phyloP scores from a whole-genome alignment of 1,140 invertebrate species.

The Eciton burchellii region DNA sequence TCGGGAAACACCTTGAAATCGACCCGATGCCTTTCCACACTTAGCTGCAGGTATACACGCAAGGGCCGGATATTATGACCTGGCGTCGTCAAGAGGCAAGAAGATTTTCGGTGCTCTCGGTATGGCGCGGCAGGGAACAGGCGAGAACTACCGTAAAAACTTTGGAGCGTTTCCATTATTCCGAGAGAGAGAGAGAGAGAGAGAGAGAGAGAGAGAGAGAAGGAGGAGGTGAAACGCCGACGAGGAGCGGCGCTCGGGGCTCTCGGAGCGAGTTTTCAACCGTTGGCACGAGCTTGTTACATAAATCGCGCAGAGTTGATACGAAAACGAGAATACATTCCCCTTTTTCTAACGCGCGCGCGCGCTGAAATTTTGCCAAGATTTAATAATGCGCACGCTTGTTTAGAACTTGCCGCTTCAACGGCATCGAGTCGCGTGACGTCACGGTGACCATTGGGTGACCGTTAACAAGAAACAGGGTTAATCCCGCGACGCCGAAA shows the following conservation, averaged over 20 bases:
- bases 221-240: slow-evolving; percentile 43
- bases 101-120: slow-evolving; percentile 48
- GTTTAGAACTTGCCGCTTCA: not conserved
- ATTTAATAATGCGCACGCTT: slow-evolving; percentile 29
- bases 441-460: no score
- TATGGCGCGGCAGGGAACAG: not conserved
- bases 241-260: slow-evolving; percentile 34
- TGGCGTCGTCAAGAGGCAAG: slow-evolving; percentile 59
- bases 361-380: slow-evolving; percentile 23
- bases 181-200: no score
- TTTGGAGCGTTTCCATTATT: slow-evolving; percentile 70
- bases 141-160: slow-evolving; percentile 60
- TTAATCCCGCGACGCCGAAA: not conserved
- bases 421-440: no score
- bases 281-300: slow-evolving; percentile 51
- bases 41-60: slow-evolving; percentile 33
- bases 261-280: slow-evolving; percentile 46
- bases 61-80: slow-evolving; percentile 53
- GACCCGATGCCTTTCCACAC: slow-evolving; percentile 39
- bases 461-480: not conserved
- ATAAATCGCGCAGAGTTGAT: slow-evolving; percentile 61
- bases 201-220: no score
- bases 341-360: slow-evolving; percentile 6
- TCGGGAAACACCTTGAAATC: slow-evolving; percentile 50
- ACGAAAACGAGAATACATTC: slow-evolving; percentile 56